These are phyloP conservation scores for Tokudaia tokunoshimensis DNA, from an alignment of 2,797 vertebrate genomes.

Conservation along the genomic window DNA sequence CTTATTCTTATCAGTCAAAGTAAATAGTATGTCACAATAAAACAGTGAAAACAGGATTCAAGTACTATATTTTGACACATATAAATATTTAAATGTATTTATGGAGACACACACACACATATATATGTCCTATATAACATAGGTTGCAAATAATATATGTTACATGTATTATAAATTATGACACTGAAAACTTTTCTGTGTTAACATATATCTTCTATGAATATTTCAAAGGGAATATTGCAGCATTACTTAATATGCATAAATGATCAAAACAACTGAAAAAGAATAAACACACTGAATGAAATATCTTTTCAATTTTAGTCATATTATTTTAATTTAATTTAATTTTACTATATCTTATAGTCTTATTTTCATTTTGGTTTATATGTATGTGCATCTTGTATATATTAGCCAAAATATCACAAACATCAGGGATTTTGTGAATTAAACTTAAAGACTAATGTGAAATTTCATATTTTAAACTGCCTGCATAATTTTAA, in stretches of 20 bases:
- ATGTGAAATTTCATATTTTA: not conserved
- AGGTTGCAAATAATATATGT: not conserved
- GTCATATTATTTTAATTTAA: not conserved
- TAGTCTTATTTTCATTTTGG: not conserved
- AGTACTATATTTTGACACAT: not conserved
- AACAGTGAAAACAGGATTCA: not conserved
- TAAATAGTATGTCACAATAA: not conserved
- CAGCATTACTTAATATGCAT: not conserved
- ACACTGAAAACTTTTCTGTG: not conserved
- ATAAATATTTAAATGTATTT: not conserved
- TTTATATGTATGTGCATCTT: not conserved
- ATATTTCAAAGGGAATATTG: not conserved
- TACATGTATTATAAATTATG: not conserved
- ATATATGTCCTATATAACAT: not conserved
- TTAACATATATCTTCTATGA: not conserved
- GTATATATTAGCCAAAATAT: not conserved
- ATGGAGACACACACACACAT: too few relatives aligned
- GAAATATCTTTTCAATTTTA: conserved; percentile 11
- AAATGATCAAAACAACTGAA: conserved; percentile 17
- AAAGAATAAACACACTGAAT: not conserved
- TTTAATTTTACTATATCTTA: not conserved
- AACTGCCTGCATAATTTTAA: not conserved
- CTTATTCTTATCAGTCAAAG: not conserved
- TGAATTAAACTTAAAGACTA: conserved; percentile 23
- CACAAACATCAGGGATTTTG: not conserved